These are phyloP conservation scores for Trididemnum clinides DNA, from an alignment of 23 tunicate genomes.

Conservation along the genomic window DNA sequence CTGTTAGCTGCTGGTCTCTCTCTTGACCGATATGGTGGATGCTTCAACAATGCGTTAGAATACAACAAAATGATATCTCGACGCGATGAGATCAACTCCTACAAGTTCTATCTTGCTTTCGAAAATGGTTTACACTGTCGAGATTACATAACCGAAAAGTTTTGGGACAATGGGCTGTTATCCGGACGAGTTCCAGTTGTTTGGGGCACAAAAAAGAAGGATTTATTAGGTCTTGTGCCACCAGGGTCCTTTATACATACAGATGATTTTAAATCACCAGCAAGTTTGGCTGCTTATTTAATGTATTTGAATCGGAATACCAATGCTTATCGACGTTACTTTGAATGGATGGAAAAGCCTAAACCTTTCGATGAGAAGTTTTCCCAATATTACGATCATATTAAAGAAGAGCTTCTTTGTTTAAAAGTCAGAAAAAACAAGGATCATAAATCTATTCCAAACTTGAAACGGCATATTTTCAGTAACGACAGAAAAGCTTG, in stretches of 20 bases:
- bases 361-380: neutral
- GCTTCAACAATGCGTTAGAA: constrained; percentile 23
- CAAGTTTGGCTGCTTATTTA: constrained; percentile 36
- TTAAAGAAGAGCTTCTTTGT: constrained; percentile 19
- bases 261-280: constrained; percentile 50
- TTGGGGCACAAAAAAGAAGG: constrained; percentile 58
- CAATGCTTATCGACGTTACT: constrained; percentile 43
- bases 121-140: constrained; percentile 51
- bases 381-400: neutral
- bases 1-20: constrained; percentile 17
- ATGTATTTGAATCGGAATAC: constrained; percentile 24
- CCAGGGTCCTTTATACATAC: constrained; percentile 57
- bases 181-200: constrained; percentile 64
- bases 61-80: neutral
- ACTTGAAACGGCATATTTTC: neutral
- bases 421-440: constrained; percentile 9
- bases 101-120: constrained; percentile 56
- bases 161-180: constrained; percentile 37
- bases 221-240: constrained; percentile 43
- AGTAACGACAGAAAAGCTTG: constrained; percentile 8
- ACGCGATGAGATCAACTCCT: constrained; percentile 7
- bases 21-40: constrained; percentile 14
- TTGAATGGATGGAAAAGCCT: constrained; percentile 34
- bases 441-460: neutral
- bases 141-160: constrained; percentile 66